Evolutionary conservation across 2,797 vertebrate genomes (phyloP).

Genomic region (Nothura maculosa): DNA sequence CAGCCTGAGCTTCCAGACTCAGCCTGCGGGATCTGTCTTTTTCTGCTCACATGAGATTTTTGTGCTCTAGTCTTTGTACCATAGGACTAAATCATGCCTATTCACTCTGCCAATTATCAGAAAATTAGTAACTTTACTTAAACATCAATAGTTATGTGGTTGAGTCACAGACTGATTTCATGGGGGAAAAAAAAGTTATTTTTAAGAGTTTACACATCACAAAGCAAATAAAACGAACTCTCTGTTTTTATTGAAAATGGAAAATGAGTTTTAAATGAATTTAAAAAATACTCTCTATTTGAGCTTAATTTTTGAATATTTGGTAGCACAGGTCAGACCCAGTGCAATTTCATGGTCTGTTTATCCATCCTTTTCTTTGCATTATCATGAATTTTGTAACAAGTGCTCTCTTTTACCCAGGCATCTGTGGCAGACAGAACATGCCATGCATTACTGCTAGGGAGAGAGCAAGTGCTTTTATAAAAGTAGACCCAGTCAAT

Average conservation of each 20-base stretch:
- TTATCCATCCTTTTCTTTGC: neutral
- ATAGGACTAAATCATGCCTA: neutral
- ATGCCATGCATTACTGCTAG: neutral
- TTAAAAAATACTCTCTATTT: neutral
- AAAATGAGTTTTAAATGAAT: too few species aligned
- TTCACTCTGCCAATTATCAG: neutral
- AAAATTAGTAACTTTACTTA: neutral
- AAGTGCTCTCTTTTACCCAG: neutral
- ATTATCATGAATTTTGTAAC: neutral
- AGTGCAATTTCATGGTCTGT: neutral
- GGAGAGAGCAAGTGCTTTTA: conserved; percentile 2
- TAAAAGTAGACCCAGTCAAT: neutral
- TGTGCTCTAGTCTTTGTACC: neutral
- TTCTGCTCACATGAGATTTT: neutral
- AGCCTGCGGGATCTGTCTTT: neutral
- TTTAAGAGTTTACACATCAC: neutral
- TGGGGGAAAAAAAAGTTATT: neutral
- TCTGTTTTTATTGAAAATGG: too few species aligned
- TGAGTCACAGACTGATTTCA: neutral
- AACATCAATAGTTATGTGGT: neutral
- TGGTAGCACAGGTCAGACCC: neutral
- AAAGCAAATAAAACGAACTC: neutral
- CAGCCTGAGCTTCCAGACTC: neutral
- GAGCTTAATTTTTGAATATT: neutral
- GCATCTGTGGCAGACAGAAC: conserved; percentile 10